Evolutionary conservation across 2,797 vertebrate species (phyloP).

Genomic region (Schizopygopsis malacanthus): DNA sequence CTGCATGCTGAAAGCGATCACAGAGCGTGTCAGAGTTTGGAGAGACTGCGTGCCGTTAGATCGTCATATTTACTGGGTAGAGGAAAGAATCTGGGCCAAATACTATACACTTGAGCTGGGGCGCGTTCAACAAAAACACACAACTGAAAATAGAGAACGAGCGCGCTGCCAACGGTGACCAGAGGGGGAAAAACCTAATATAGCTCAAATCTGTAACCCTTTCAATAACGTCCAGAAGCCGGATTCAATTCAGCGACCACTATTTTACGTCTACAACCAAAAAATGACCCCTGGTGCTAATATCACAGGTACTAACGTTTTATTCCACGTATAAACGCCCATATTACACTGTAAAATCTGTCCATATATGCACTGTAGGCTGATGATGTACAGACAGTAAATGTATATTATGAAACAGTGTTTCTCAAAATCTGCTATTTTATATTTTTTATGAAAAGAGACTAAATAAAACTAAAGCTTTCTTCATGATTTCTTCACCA

Average conservation of each 20-base stretch:
- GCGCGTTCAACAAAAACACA: slow-evolving; percentile 58
- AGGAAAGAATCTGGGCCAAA: slow-evolving; percentile 56
- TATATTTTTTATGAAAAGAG: background rate
- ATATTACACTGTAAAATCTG: slow-evolving; percentile 14
- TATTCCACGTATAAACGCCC: slow-evolving; percentile 37
- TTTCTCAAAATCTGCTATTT: background rate
- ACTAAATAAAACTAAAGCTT: slow-evolving; percentile 1
- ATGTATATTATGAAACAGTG: background rate
- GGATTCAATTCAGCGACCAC: background rate
- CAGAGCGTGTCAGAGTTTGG: slow-evolving; percentile 60
- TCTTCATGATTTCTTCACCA: background rate
- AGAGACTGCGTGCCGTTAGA: slow-evolving; percentile 50
- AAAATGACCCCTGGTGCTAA: slow-evolving; percentile 39
- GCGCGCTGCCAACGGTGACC: slow-evolving; percentile 48
- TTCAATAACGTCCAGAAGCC: slow-evolving; percentile 38
- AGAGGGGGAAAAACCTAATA: slow-evolving; percentile 27
- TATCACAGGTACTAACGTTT: slow-evolving; percentile 36
- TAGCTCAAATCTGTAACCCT: slow-evolving; percentile 38
- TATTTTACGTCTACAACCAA: background rate
- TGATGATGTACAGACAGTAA: background rate
- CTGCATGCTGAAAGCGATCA: slow-evolving; percentile 60
- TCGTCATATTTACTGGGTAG: slow-evolving; percentile 55
- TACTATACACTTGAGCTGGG: slow-evolving; percentile 57
- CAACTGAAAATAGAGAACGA: slow-evolving; percentile 55
- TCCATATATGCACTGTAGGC: background rate